Conservation (phyloP, 2,113 vertebrate genomes). For the Columba janthina region DNA sequence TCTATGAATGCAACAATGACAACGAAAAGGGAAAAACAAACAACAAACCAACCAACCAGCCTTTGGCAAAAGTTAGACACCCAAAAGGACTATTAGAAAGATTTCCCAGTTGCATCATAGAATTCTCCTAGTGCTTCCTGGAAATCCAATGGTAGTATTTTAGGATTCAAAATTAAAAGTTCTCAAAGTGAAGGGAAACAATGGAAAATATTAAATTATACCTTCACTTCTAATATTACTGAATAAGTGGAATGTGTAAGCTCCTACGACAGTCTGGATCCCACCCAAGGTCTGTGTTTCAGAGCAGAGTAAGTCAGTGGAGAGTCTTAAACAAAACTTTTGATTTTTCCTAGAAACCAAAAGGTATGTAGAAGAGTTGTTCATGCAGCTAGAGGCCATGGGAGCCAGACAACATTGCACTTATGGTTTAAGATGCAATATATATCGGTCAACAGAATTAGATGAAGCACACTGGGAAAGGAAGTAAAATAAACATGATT, state of each 20-base stretch:
- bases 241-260: neutral
- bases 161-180: neutral
- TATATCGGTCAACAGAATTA: neutral
- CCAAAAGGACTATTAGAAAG: neutral
- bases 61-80: neutral
- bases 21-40: neutral
- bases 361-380: neutral
- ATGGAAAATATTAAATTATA: neutral
- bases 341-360: neutral
- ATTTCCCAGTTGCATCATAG: neutral
- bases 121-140: neutral
- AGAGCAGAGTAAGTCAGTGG: neutral
- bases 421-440: neutral
- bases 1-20: neutral
- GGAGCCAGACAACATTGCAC: neutral
- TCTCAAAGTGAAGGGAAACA: neutral
- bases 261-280: neutral
- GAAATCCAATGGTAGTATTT: neutral
- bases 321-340: neutral
- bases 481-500: neutral
- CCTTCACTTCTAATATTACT: neutral
- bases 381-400: neutral
- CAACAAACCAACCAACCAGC: neutral
- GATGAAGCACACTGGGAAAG: neutral
- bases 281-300: neutral